Evolutionary conservation across 2,113 vertebrate species (phyloP), one percentile per base, ranked within the genome.

Genomic region (Podarcis muralis): DNA sequence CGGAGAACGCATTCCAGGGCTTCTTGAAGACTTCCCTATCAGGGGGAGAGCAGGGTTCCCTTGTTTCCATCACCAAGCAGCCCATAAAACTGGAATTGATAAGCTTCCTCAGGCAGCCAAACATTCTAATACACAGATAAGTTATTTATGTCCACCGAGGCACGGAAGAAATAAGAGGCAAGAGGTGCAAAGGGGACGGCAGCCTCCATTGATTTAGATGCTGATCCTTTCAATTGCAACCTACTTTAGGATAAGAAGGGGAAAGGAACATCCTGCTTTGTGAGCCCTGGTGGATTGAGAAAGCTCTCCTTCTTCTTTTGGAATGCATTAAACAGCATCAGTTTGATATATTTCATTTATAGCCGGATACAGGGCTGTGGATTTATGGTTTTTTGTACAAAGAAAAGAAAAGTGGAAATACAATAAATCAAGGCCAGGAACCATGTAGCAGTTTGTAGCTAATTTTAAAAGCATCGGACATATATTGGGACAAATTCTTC

Each of bases 11-110:
- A 97, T 97, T 97, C 96, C 96, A 93, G 5, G 87, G 95, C 94
- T 97, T 96, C 96, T 94, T 95, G 94, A 95, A 96, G 95, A 86
- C 93, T 97, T 96, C 93, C 93, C 95, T 96, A 97, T 96, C 92
- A 88, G 89, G 87, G 77, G 92, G 88, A 90, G 91, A 93, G 95
- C 91, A 94, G 92, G 75, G 91, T 94, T 94, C 94, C 93, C 94
- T 93, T 93, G 90, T 92, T 96, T 95, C 95, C 93, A 93, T 96
- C 94, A 93, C 86, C 84, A 90, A 94, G 91, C 94, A 96, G 93
- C 89, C 93, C 93, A 94, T 95, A 95, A 96, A 95, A 94, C 93
- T 90, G 92, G 89, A 25, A 93, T 93, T 96, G 95, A 95, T 95
- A 94, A 95, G 94, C 91, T 93, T 90, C 90, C 89, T 91, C 89